A percentile compares a stretch with the other conserved stretches of the same genome.
Evolutionary conservation across 2,797 vertebrate species (phyloP).

Genomic region (Parotocinclus haroldoi): DNA sequence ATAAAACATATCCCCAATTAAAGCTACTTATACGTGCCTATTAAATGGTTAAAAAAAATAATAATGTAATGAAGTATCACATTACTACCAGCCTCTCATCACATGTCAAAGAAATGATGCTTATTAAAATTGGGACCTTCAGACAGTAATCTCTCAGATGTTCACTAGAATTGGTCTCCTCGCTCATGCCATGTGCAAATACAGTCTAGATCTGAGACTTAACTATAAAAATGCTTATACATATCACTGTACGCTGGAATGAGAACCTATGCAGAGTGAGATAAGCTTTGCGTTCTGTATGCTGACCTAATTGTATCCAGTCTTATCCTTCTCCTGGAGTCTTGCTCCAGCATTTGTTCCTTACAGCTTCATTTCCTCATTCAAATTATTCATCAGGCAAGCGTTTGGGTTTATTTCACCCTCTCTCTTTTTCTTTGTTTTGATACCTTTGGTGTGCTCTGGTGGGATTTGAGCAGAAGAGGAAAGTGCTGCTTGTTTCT

Average conservation of each 20-base stretch:
- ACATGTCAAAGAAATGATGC: too few relatives aligned
- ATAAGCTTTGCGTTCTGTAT: constrained; percentile 65
- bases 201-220: neutral
- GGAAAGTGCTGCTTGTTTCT: constrained; percentile 59
- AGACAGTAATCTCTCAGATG: too few relatives aligned
- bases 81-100: too few relatives aligned
- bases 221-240: neutral
- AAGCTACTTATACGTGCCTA: too few relatives aligned
- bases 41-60: too few relatives aligned
- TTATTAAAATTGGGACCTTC: too few relatives aligned
- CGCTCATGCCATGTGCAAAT: neutral
- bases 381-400: constrained; percentile 77
- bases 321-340: constrained; percentile 70
- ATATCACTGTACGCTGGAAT: neutral
- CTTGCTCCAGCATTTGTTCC: constrained; percentile 57
- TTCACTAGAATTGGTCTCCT: too few relatives aligned
- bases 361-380: constrained; percentile 77
- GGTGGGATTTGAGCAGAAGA: constrained; percentile 71
- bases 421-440: constrained; percentile 68
- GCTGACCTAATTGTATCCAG: constrained; percentile 78
- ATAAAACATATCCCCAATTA: too few relatives aligned
- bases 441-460: constrained; percentile 80
- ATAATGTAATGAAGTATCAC: too few relatives aligned
- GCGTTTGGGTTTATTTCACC: constrained; percentile 74
- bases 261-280: constrained; percentile 56